A percentile compares a stretch with the other conserved stretches of the same genome.
phyloP scores from a whole-genome alignment of 2,888 invertebrate species.

The Carpatolechia fugitivella region DNA sequence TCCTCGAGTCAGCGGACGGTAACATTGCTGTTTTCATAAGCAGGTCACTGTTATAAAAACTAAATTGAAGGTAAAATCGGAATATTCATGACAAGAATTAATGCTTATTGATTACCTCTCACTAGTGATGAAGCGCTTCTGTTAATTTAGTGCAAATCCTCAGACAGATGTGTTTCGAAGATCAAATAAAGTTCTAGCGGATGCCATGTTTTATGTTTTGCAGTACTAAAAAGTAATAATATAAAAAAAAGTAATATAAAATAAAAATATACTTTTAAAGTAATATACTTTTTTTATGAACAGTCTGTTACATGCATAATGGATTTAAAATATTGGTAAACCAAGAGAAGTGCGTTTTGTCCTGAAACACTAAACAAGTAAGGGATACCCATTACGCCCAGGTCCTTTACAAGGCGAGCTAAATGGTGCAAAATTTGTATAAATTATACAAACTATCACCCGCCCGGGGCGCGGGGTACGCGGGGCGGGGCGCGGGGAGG shows the following conservation, averaged over 20 bases:
- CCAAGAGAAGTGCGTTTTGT: not conserved
- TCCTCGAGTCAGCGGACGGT: not conserved
- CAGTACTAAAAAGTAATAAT: no score
- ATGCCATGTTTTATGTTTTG: no score
- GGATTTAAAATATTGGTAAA: not conserved
- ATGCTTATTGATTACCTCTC: no score
- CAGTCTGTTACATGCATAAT: no score
- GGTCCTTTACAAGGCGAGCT: not conserved
- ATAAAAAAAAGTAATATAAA: no score
- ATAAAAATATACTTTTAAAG: no score
- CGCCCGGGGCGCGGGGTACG: not conserved
- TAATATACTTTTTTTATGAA: no score
- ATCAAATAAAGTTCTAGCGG: no score
- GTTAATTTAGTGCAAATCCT: no score
- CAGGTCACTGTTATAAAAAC: not conserved
- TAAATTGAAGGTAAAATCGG: not conserved
- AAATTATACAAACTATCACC: constrained; percentile 10
- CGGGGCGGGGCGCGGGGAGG: not conserved
- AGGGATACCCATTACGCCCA: not conserved
- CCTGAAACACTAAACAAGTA: not conserved
- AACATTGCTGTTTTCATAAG: constrained; percentile 8
- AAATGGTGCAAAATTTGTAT: constrained; percentile 7
- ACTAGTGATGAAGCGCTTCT: no score
- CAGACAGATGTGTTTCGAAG: no score
- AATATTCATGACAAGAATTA: no score